phyloP scores from a whole-genome alignment of 2,888 invertebrate species.

The Drosophila putrida region DNA sequence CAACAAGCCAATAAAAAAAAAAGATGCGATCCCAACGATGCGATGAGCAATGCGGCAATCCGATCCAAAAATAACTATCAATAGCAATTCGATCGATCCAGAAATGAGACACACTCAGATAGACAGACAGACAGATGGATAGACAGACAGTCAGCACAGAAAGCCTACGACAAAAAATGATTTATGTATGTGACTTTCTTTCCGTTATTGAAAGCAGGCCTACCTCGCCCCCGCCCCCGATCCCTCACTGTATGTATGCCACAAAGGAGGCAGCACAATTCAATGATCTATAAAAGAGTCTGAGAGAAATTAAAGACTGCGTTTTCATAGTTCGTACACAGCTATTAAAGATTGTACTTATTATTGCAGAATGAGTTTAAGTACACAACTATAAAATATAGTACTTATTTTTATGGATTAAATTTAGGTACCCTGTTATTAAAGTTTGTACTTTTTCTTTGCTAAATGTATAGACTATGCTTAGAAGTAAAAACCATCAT shows the following conservation, averaged over 20 bases:
- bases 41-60: constrained; percentile 28
- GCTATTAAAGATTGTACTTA: neutral
- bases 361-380: too few relatives aligned
- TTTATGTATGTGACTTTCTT: constrained; percentile 79
- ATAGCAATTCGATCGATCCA: constrained; percentile 24
- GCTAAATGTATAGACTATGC: too few relatives aligned
- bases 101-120: constrained; percentile 21
- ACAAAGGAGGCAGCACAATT: neutral
- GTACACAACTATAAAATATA: too few relatives aligned
- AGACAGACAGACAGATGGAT: constrained; percentile 9
- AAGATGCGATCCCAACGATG: constrained; percentile 60
- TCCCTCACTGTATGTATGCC: constrained; percentile 11
- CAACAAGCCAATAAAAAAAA: constrained; percentile 45
- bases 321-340: constrained; percentile 2
- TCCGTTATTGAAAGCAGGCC: constrained; percentile 32
- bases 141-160: constrained; percentile 23
- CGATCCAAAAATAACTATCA: constrained; percentile 67
- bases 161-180: constrained; percentile 66
- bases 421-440: too few relatives aligned
- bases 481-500: too few relatives aligned
- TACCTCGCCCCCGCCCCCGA: constrained; percentile 2
- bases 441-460: too few relatives aligned
- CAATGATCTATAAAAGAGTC: neutral
- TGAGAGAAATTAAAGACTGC: neutral
- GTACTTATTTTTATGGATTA: too few relatives aligned